phyloP scores from a whole-genome alignment of 2,888 invertebrate genomes.

The Sturmia bella region DNA sequence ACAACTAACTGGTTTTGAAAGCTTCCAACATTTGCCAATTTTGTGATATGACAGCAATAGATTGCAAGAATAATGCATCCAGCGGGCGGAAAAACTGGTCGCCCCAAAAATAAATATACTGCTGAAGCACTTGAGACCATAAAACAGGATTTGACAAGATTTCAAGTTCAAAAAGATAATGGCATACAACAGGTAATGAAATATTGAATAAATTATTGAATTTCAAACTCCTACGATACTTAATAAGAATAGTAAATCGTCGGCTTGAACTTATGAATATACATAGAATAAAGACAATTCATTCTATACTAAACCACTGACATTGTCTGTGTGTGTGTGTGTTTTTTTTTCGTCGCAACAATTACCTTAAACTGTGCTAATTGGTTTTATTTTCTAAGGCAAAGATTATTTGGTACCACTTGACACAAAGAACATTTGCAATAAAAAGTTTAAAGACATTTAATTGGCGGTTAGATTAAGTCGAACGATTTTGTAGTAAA shows the following conservation, averaged over 20 bases:
- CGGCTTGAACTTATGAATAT: not conserved
- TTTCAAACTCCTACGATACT: not conserved
- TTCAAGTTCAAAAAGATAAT: conserved; percentile 82
- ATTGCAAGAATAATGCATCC: conserved; percentile 82
- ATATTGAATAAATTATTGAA: not conserved
- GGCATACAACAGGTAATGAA: conserved; percentile 80
- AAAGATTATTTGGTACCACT: conserved; percentile 37
- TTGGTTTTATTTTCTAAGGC: conserved; percentile 42
- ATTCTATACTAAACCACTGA: conserved; percentile 38
- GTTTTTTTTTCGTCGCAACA: conserved; percentile 14
- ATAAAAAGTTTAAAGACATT: conserved; percentile 26
- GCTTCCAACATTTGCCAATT: conserved; percentile 66
- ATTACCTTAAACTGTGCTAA: conserved; percentile 50
- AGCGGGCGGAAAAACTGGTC: conserved; percentile 83
- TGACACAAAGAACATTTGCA: conserved; percentile 39
- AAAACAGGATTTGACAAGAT: conserved; percentile 82
- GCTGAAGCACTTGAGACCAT: conserved; percentile 82
- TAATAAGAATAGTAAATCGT: too few species aligned
- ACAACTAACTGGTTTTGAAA: conserved; percentile 36
- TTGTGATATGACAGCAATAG: conserved; percentile 82
- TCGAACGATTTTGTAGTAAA: conserved; percentile 9
- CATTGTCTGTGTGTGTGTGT: conserved; percentile 39
- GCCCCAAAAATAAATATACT: conserved; percentile 82
- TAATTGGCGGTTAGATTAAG: conserved; percentile 29
- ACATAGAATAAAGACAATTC: not conserved